Evolutionary conservation across 2,797 vertebrate genomes (phyloP).

Genomic region (Diglossa cyanea): DNA sequence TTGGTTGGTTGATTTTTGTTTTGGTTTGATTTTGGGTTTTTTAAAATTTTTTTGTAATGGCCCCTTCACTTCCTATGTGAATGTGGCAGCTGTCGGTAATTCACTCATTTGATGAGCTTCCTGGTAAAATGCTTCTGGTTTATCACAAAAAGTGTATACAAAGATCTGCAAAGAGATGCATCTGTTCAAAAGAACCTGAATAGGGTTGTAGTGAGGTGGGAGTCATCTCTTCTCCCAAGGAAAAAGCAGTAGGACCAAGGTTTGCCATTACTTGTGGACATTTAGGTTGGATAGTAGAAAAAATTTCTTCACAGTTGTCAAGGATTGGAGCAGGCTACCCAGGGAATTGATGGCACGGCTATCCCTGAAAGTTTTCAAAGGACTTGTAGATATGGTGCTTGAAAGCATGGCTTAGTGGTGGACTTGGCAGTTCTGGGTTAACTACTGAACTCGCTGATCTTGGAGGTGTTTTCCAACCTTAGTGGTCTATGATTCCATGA

Average conservation of each 20-base stretch:
- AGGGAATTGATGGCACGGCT: background rate
- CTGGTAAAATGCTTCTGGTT: background rate
- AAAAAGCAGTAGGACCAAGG: background rate
- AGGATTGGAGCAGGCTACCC: background rate
- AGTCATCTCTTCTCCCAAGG: background rate
- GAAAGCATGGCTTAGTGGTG: background rate
- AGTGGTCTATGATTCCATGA: background rate
- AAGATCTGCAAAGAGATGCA: background rate
- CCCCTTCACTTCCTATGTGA: background rate
- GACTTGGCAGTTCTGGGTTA: background rate
- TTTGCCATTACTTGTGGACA: background rate
- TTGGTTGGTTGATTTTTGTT: background rate
- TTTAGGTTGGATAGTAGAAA: background rate
- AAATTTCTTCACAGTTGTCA: background rate
- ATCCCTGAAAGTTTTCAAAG: background rate
- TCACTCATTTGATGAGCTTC: background rate
- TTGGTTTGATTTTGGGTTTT: background rate
- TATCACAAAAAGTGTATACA: background rate
- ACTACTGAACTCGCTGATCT: accelerated
- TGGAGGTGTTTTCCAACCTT: background rate
- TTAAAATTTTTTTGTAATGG: background rate
- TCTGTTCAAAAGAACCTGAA: background rate
- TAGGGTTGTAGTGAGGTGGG: background rate
- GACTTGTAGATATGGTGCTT: background rate
- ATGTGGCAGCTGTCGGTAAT: background rate